phyloP scores from a whole-genome alignment of 2,797 vertebrate genomes.

The Propithecus deckenii region DNA sequence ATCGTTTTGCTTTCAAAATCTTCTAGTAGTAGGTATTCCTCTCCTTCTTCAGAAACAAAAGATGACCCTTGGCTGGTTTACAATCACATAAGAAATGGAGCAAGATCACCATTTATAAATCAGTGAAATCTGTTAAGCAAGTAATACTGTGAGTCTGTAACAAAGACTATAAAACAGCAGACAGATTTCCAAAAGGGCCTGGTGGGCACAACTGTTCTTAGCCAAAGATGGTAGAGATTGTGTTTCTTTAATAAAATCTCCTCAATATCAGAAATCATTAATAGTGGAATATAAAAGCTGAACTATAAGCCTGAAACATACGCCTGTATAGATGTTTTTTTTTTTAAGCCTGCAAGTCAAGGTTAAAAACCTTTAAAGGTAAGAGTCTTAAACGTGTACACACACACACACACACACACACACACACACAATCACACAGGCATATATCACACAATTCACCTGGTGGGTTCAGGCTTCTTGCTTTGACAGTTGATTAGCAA shows the following conservation, averaged over 20 bases:
- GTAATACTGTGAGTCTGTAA: constrained; percentile 67
- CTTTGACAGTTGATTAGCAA: constrained; percentile 98
- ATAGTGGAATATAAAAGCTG: background rate
- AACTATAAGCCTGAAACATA: background rate
- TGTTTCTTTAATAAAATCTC: constrained; percentile 22
- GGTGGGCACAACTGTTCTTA: background rate
- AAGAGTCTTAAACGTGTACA: background rate
- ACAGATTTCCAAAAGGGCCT: background rate
- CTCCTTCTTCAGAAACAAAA: constrained; percentile 90
- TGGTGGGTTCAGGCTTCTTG: constrained; percentile 96
- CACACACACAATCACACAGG: fast-evolving
- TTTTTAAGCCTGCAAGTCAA: background rate
- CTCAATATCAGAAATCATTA: background rate
- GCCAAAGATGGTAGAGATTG: background rate
- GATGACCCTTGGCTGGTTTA: constrained; percentile 88
- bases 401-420: fast-evolving
- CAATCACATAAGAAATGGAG: constrained; percentile 84
- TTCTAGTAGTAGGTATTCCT: constrained; percentile 98
- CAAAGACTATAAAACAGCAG: constrained; percentile 19
- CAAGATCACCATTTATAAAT: constrained; percentile 81
- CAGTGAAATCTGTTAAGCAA: constrained; percentile 73
- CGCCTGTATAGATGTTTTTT: background rate
- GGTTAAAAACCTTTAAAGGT: background rate
- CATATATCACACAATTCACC: constrained; percentile 83
- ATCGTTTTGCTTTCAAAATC: constrained; percentile 98